These are phyloP conservation scores for Drosophila mayaguana DNA, from an alignment of 2,888 invertebrate species.

Conservation along the genomic window DNA sequence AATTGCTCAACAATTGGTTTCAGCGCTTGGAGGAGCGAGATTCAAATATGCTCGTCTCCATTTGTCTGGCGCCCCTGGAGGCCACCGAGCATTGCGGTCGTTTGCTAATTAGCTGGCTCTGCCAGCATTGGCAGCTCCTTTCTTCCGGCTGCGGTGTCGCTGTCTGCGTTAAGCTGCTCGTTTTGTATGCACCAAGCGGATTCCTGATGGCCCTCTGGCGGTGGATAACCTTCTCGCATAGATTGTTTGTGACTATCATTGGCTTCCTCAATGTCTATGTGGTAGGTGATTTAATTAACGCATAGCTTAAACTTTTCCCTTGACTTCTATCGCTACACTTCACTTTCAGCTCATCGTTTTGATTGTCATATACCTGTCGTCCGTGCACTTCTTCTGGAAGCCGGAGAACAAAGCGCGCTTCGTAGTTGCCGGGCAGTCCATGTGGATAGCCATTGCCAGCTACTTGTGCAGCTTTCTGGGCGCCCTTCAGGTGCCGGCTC, in stretches of 20 bases:
- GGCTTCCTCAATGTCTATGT: slow-evolving; percentile 82
- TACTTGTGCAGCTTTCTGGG: slow-evolving; percentile 91
- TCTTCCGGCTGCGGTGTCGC: slow-evolving; percentile 84
- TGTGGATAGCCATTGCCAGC: slow-evolving; percentile 92
- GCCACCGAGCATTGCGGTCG: slow-evolving; percentile 91
- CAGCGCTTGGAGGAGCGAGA: slow-evolving; percentile 88
- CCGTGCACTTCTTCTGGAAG: slow-evolving; percentile 91
- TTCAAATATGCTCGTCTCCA: slow-evolving; percentile 88
- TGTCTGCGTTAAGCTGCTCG: slow-evolving; percentile 78
- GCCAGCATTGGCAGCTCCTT: slow-evolving; percentile 88
- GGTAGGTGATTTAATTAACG: slow-evolving; percentile 58
- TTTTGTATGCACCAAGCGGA: slow-evolving; percentile 88
- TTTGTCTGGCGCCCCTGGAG: slow-evolving; percentile 90
- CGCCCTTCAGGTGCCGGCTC: slow-evolving; percentile 91
- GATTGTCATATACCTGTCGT: slow-evolving; percentile 89
- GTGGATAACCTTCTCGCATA: slow-evolving; percentile 81
- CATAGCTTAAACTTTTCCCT: too few species aligned
- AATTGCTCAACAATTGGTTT: slow-evolving; percentile 92
- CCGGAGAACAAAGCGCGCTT: slow-evolving; percentile 89
- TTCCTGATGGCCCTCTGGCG: slow-evolving; percentile 87
- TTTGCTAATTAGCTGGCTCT: slow-evolving; percentile 89
- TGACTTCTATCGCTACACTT: background rate
- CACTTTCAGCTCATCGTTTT: slow-evolving; percentile 88
- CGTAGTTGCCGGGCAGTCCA: slow-evolving; percentile 88
- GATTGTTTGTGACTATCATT: slow-evolving; percentile 81